Evolutionary conservation across 2,113 vertebrate genomes (phyloP).

Genomic region (Glaucidium brasilianum): DNA sequence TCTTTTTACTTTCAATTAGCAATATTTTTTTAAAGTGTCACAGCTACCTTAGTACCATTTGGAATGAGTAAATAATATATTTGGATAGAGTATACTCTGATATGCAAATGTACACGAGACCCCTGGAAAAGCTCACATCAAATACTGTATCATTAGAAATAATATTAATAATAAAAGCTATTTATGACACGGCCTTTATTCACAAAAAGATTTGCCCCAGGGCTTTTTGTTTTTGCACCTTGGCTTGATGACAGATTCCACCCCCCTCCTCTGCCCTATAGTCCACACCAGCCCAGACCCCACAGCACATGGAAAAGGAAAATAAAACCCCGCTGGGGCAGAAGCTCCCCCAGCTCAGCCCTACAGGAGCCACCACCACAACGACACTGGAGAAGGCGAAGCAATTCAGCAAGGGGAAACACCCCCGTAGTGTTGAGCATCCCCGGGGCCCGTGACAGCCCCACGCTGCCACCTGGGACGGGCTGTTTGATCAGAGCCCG

Average conservation of each 20-base stretch:
- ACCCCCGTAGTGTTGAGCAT: not conserved
- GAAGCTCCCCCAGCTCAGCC: not conserved
- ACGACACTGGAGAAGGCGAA: not conserved
- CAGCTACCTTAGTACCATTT: not conserved
- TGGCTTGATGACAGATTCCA: not conserved
- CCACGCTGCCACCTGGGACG: not conserved
- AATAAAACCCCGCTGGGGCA: rapidly evolving
- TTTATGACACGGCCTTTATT: conserved; percentile 34
- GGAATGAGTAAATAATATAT: not conserved
- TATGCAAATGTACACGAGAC: not conserved
- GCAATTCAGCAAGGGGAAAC: not conserved
- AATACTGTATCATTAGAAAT: conserved; percentile 32
- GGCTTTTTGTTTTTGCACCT: not conserved
- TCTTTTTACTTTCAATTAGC: not conserved
- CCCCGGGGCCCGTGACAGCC: rapidly evolving
- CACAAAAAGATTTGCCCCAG: not conserved
- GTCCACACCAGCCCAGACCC: not conserved
- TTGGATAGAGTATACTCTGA: not conserved
- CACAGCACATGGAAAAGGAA: not conserved
- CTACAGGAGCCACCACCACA: rapidly evolving
- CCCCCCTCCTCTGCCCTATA: not conserved
- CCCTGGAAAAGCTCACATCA: conserved; percentile 53
- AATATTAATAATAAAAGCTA: conserved; percentile 33
- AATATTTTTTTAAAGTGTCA: not conserved
- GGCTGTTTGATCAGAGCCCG: not conserved